phyloP scores from a whole-genome alignment of 2,797 vertebrate genomes.

The Semotilus atromaculatus region DNA sequence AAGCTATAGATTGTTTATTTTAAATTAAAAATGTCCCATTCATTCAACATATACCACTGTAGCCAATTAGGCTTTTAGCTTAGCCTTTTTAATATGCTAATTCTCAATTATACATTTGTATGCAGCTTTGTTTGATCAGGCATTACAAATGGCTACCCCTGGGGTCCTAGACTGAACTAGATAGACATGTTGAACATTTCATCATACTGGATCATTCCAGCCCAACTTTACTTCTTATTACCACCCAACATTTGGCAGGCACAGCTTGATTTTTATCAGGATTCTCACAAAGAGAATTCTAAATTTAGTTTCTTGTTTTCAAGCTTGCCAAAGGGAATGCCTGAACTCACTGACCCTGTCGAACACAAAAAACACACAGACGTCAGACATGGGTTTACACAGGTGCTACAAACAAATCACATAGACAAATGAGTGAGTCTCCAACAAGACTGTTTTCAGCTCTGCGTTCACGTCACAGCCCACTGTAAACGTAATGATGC shows the following conservation, averaged over 20 bases:
- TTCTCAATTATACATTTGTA: neutral
- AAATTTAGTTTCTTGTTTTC: slow-evolving; percentile 13
- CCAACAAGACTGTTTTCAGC: slow-evolving; percentile 9
- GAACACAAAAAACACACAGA: neutral
- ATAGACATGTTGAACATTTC: neutral
- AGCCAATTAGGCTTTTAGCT: too few relatives aligned
- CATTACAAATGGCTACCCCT: neutral
- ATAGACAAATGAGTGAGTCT: slow-evolving; percentile 52
- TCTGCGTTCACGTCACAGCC: neutral
- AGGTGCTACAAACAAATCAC: slow-evolving; percentile 58
- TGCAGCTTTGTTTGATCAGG: neutral
- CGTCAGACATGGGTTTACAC: slow-evolving; percentile 15
- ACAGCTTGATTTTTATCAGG: slow-evolving; percentile 1
- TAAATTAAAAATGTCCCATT: too few relatives aligned
- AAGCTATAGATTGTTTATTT: too few relatives aligned
- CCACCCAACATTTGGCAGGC: neutral
- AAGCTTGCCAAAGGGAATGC: slow-evolving; percentile 11
- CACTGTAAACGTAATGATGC: neutral
- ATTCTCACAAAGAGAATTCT: slow-evolving; percentile 6
- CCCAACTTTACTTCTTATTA: neutral
- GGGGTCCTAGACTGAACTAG: neutral
- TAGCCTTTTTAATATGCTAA: neutral
- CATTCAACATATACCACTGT: too few relatives aligned
- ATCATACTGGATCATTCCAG: neutral
- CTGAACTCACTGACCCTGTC: slow-evolving; percentile 6